A percentile compares a stretch with the other conserved stretches of the same genome.
phyloP scores from a whole-genome alignment of 1,140 invertebrate species.

The Eciton burchellii region DNA sequence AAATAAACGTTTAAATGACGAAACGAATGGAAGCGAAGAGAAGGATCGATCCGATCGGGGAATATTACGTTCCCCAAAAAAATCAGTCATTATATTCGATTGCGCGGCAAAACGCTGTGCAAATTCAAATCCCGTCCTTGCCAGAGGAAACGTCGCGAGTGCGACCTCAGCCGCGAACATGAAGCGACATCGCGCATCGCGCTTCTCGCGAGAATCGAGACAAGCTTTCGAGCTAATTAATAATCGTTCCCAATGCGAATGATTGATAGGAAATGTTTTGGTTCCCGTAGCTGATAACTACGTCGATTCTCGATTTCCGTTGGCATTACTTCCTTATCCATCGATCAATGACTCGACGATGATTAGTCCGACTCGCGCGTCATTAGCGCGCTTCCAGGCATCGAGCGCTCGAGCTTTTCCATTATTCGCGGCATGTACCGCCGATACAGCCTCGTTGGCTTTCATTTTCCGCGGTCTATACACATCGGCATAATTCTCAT shows the following conservation, averaged over 20 bases:
- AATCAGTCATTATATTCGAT: too few species aligned
- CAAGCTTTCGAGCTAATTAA: slow-evolving; percentile 1
- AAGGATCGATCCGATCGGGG: too few species aligned
- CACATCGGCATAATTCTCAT: slow-evolving; percentile 29
- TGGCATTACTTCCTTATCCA: slow-evolving; percentile 64
- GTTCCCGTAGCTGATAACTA: slow-evolving; percentile 29
- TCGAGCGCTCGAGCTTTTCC: slow-evolving; percentile 76
- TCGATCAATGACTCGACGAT: slow-evolving; percentile 77
- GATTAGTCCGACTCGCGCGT: slow-evolving; percentile 77
- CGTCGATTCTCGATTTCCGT: slow-evolving; percentile 64
- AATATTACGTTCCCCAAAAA: too few species aligned
- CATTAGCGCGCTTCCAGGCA: slow-evolving; percentile 77
- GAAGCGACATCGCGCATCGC: neutral
- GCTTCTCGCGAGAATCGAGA: slow-evolving; percentile 21
- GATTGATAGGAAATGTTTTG: slow-evolving; percentile 46
- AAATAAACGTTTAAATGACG: neutral
- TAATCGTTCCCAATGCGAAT: neutral
- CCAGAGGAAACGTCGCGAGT: neutral
- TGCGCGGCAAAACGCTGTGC: neutral
- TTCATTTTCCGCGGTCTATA: slow-evolving; percentile 53
- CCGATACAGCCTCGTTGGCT: slow-evolving; percentile 43
- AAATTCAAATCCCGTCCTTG: slow-evolving; percentile 2
- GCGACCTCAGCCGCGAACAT: neutral
- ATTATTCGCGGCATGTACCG: slow-evolving; percentile 80
- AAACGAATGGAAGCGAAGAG: neutral